Evolutionary conservation across 2,797 vertebrate genomes (phyloP).

Genomic region (Sylvia borin): DNA sequence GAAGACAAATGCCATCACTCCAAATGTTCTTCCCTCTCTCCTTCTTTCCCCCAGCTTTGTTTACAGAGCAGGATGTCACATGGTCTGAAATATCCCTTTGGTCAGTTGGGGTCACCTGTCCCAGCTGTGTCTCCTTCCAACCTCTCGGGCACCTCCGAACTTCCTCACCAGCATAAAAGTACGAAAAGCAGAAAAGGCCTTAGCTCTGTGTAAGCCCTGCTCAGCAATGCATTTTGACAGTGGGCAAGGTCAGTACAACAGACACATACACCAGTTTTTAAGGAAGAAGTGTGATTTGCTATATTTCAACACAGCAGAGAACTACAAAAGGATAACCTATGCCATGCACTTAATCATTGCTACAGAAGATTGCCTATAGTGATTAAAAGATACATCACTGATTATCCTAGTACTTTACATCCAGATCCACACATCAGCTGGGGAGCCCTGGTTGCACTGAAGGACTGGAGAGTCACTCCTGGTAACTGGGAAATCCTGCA

Average conservation of each 20-base stretch:
- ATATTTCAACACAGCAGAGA: background rate
- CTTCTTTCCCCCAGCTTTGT: background rate
- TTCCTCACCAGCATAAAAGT: fast-evolving
- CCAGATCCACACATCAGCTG: background rate
- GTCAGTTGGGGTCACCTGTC: background rate
- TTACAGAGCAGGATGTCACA: background rate
- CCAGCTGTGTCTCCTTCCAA: background rate
- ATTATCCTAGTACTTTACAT: background rate
- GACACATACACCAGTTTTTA: background rate
- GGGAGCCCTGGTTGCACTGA: background rate
- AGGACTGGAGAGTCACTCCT: background rate
- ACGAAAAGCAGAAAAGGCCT: background rate
- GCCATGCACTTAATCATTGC: background rate
- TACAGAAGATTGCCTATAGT: background rate
- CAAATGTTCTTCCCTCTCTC: background rate
- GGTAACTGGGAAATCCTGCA: background rate
- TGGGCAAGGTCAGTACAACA: background rate
- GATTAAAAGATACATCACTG: background rate
- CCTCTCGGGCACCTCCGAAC: no score
- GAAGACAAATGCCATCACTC: background rate
- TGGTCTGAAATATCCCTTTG: background rate
- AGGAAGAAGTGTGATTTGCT: background rate
- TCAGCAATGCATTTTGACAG: background rate
- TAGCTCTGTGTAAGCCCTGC: background rate
- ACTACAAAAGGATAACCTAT: background rate